These are phyloP conservation scores for Scaptomyza pallida DNA, from an alignment of 1,140 invertebrate species.

Conservation along the genomic window DNA sequence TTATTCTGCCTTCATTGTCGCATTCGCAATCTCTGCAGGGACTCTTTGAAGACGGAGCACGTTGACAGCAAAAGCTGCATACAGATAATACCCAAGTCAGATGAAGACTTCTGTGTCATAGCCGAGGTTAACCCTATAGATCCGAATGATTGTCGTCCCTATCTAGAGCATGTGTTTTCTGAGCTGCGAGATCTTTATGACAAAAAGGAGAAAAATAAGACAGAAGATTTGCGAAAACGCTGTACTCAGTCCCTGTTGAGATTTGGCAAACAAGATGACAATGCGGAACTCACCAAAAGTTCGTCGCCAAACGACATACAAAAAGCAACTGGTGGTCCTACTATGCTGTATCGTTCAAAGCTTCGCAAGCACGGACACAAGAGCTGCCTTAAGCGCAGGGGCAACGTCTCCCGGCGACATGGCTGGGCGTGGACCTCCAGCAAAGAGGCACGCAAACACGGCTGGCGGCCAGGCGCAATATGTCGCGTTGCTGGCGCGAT, in stretches of 20 bases:
- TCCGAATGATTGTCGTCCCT: conserved; percentile 51
- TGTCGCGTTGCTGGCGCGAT: conserved; percentile 49
- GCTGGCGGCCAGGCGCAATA: conserved; percentile 76
- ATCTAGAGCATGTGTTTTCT: conserved; percentile 57
- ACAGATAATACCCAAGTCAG: conserved; percentile 3
- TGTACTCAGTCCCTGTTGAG: conserved; percentile 6
- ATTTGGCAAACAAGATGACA: not conserved
- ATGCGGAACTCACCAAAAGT: not conserved
- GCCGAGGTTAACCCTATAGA: not conserved
- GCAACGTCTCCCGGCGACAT: conserved; percentile 54
- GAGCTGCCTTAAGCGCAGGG: conserved; percentile 33
- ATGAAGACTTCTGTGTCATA: conserved; percentile 58
- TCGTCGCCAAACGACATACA: not conserved
- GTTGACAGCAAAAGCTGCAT: not conserved
- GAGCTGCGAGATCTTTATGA: conserved; percentile 63
- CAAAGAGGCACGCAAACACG: conserved; percentile 40
- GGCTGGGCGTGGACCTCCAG: conserved; percentile 71
- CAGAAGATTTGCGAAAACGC: not conserved
- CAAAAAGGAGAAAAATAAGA: conserved; percentile 42
- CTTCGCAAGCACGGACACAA: conserved; percentile 51
- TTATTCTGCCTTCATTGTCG: conserved; percentile 64
- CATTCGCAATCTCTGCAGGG: conserved; percentile 56
- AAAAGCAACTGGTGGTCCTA: not conserved
- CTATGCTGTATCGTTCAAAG: conserved; percentile 4
- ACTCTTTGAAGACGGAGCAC: conserved; percentile 27